Evolutionary conservation across 2,113 vertebrate genomes (phyloP).

Genomic region (Mugil cephalus): DNA sequence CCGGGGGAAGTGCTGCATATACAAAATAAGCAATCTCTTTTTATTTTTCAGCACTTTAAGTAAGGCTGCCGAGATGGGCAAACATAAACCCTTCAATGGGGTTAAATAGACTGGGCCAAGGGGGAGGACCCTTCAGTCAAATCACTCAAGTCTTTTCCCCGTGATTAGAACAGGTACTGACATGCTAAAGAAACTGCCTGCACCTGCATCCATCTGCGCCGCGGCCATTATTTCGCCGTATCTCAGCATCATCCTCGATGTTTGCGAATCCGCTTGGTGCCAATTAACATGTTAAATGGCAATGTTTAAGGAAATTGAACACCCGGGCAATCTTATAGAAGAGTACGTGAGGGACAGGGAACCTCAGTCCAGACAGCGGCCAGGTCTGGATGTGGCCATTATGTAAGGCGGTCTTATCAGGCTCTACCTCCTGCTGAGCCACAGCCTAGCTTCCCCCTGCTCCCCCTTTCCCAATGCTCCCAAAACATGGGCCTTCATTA

Average conservation of each 20-base stretch:
- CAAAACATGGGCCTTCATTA: conserved; percentile 85
- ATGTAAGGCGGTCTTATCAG: conserved; percentile 85
- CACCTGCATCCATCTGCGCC: not conserved
- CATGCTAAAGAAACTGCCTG: conserved; percentile 10
- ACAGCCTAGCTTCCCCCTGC: conserved; percentile 61
- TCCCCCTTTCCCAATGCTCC: conserved; percentile 68
- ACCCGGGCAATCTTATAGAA: conserved; percentile 32
- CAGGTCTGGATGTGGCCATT: conserved; percentile 73
- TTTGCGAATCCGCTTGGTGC: conserved; percentile 26
- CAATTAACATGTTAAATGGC: conserved; percentile 41
- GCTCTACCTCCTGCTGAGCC: conserved; percentile 77
- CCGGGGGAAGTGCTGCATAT: conserved; percentile 78
- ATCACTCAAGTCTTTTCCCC: conserved; percentile 36
- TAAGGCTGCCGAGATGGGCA: conserved; percentile 48
- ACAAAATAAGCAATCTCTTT: conserved; percentile 76
- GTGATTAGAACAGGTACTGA: conserved; percentile 18
- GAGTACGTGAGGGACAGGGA: conserved; percentile 46
- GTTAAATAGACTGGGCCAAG: conserved; percentile 67
- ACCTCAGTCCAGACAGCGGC: conserved; percentile 59
- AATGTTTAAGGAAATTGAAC: conserved; percentile 37
- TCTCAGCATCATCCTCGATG: conserved; percentile 1
- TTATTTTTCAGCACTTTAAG: conserved; percentile 73
- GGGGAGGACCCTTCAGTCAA: conserved; percentile 33
- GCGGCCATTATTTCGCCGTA: not conserved
- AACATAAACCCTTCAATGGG: conserved; percentile 67